phyloP scores from a whole-genome alignment of 1,140 invertebrate genomes.

The Ephestia elutella region DNA sequence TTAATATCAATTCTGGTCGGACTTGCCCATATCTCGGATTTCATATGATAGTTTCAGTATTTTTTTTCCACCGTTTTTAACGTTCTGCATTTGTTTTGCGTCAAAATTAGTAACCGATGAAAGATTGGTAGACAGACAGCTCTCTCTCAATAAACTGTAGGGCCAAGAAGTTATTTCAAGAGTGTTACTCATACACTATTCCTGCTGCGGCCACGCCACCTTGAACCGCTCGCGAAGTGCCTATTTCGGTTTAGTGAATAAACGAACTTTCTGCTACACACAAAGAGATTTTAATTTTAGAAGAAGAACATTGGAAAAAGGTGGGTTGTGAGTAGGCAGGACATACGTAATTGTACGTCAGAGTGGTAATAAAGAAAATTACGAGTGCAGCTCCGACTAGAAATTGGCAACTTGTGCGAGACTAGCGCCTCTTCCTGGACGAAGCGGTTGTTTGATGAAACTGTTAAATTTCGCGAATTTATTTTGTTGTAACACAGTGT shows the following conservation, averaged over 20 bases:
- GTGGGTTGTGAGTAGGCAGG: constrained; percentile 14
- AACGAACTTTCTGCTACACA: constrained; percentile 42
- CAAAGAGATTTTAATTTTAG: constrained; percentile 21
- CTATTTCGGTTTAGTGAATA: constrained; percentile 52
- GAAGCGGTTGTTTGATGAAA: no score
- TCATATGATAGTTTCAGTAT: no score
- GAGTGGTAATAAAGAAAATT: background rate
- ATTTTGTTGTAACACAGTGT: no score
- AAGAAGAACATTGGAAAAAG: constrained; percentile 2
- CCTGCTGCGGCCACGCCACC: constrained; percentile 40
- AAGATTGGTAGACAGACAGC: background rate
- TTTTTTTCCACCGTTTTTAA: background rate
- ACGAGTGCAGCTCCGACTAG: no score
- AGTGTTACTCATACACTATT: constrained; percentile 54
- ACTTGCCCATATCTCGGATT: no score
- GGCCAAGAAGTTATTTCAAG: constrained; percentile 45
- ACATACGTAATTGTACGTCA: constrained; percentile 5
- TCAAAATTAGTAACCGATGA: background rate
- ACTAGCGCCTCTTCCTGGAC: no score
- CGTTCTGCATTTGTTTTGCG: background rate
- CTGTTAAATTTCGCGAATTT: no score
- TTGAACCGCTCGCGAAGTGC: constrained; percentile 57
- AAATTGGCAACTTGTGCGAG: no score
- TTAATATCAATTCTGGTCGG: no score
- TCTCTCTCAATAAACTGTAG: constrained; percentile 16